Evolutionary conservation across 2,797 vertebrate species (phyloP).

Genomic region (Lateolabrax maculatus): DNA sequence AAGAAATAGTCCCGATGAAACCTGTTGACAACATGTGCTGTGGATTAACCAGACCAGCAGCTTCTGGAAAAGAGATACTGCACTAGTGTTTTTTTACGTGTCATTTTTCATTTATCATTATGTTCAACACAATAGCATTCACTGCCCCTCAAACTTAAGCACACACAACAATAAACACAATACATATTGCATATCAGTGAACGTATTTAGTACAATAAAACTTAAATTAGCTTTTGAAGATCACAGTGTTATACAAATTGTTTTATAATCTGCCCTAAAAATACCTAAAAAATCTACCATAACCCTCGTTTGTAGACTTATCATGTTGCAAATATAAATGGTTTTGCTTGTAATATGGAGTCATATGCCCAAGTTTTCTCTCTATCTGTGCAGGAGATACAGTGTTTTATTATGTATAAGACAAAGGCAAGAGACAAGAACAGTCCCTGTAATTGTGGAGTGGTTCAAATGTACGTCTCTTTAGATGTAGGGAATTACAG

Average conservation of each 20-base stretch:
- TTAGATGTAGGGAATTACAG: conserved; percentile 80
- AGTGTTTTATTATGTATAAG: conserved; percentile 27
- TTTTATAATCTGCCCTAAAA: not conserved
- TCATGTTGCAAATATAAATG: not conserved
- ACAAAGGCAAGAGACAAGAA: conserved; percentile 39
- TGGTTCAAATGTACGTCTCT: conserved; percentile 65
- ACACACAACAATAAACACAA: too few species aligned
- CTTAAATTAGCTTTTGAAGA: not conserved
- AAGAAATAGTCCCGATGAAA: not conserved
- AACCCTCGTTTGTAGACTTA: not conserved
- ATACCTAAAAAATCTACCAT: not conserved
- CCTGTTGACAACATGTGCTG: not conserved
- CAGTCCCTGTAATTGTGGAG: conserved; percentile 45
- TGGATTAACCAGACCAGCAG: not conserved
- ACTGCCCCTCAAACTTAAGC: not conserved
- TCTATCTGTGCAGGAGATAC: not conserved
- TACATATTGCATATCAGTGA: not conserved
- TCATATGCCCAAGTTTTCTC: not conserved
- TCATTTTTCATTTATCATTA: not conserved
- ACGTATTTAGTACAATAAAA: not conserved
- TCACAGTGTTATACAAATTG: not conserved
- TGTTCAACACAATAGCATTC: not conserved
- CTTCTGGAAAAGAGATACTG: not conserved
- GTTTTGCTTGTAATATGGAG: not conserved
- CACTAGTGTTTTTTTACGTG: not conserved